phyloP scores from a whole-genome alignment of 2,888 invertebrate genomes.

The Leptopilina syphax region DNA sequence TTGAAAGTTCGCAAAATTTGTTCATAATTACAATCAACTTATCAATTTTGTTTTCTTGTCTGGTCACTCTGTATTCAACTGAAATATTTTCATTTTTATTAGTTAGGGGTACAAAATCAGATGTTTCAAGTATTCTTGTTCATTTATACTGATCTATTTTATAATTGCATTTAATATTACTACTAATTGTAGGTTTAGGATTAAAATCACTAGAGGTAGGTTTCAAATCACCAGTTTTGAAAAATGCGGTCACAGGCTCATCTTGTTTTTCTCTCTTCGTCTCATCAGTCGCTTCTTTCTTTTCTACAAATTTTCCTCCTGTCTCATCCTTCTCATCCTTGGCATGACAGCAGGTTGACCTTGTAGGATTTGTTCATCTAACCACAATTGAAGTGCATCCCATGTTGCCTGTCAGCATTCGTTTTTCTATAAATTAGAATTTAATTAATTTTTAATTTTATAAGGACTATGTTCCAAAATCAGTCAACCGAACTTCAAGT shows the following conservation, averaged over 20 bases:
- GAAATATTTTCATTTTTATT: not conserved
- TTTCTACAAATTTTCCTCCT: not conserved
- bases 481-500: slow-evolving; percentile 1
- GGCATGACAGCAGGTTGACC: not conserved
- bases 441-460: not conserved
- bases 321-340: not conserved
- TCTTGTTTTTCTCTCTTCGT: too few species aligned
- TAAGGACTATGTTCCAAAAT: not conserved
- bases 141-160: not conserved
- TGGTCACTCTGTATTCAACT: not conserved
- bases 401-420: not conserved
- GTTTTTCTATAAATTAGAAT: not conserved
- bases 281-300: too few species aligned
- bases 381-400: not conserved
- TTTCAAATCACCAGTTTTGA: too few species aligned
- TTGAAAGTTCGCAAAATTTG: not conserved
- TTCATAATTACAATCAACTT: not conserved
- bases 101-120: not conserved
- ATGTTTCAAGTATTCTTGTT: not conserved
- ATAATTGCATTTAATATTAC: not conserved
- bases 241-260: too few species aligned
- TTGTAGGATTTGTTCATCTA: not conserved
- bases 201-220: too few species aligned
- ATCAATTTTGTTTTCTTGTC: not conserved
- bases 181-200: too few species aligned